These are phyloP conservation scores for Tiliacea aurago DNA, from an alignment of 2,888 invertebrate genomes.

Conservation along the genomic window DNA sequence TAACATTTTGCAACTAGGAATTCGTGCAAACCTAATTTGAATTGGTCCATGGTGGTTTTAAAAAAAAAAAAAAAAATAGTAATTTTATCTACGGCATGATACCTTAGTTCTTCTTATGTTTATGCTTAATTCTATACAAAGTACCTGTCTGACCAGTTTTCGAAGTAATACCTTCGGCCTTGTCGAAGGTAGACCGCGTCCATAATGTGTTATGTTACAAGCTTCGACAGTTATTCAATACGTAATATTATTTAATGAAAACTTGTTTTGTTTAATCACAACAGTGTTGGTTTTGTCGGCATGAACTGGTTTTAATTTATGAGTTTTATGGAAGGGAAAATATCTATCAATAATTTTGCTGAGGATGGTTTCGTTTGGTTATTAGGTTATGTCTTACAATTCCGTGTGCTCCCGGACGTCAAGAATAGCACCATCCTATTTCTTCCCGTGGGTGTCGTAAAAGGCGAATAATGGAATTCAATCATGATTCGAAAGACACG, in stretches of 20 bases:
- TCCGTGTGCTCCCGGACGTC: too few relatives aligned
- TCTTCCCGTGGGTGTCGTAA: too few relatives aligned
- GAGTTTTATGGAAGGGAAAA: neutral
- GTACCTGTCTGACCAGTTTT: slow-evolving; percentile 27
- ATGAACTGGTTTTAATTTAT: neutral
- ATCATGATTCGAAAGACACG: too few relatives aligned
- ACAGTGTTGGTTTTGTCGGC: neutral
- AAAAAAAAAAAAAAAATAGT: too few relatives aligned
- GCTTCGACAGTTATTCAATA: neutral
- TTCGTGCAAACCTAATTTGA: too few relatives aligned
- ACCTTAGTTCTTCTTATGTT: too few relatives aligned
- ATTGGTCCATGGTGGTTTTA: too few relatives aligned
- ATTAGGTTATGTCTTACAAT: too few relatives aligned
- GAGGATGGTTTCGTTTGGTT: neutral
- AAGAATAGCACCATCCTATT: too few relatives aligned
- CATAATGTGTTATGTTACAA: slow-evolving; percentile 19
- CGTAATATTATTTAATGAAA: slow-evolving; percentile 13
- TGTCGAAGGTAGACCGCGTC: slow-evolving; percentile 18
- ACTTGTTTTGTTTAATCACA: neutral
- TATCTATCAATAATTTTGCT: neutral
- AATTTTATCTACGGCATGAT: too few relatives aligned
- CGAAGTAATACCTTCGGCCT: slow-evolving; percentile 8
- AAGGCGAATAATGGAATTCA: too few relatives aligned
- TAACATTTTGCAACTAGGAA: too few relatives aligned
- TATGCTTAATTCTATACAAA: neutral